Percentiles rank a stretch among this genome's conserved stretches.
These are phyloP conservation scores for Oreochromis grahami DNA, from an alignment of 2,797 vertebrate species.

Conservation along the genomic window DNA sequence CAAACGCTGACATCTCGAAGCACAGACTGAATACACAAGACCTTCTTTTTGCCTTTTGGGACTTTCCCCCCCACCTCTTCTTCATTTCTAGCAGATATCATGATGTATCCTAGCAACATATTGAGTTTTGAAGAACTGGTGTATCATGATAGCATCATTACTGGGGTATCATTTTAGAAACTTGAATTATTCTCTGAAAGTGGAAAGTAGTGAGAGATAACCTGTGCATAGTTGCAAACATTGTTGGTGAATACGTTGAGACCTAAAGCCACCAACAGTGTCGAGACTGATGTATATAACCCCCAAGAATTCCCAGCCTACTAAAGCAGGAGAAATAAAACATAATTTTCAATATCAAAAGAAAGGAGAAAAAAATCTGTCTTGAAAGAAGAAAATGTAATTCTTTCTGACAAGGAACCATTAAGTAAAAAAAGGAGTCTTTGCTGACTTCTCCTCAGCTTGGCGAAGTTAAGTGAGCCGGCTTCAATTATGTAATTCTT, in stretches of 20 bases:
- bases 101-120: not conserved
- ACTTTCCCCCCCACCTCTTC: not conserved
- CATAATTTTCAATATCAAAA: slow-evolving; percentile 1
- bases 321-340: not conserved
- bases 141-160: not conserved
- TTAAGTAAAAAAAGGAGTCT: slow-evolving; percentile 18
- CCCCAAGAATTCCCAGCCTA: not conserved
- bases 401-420: slow-evolving; percentile 23
- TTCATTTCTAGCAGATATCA: not conserved
- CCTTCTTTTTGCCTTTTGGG: not conserved
- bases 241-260: not conserved
- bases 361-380: slow-evolving; percentile 3
- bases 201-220: not conserved
- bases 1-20: not conserved
- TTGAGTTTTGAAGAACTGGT: not conserved
- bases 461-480: slow-evolving; percentile 12
- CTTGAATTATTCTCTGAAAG: not conserved
- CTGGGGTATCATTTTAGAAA: not conserved
- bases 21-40: not conserved
- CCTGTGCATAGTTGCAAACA: not conserved
- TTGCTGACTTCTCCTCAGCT: slow-evolving; percentile 24
- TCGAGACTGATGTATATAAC: not conserved
- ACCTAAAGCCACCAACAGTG: not conserved
- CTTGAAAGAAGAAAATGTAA: slow-evolving; percentile 25
- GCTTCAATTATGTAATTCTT: slow-evolving; percentile 43